Base-by-base conservation (phyloP, 2,113 vertebrate genomes). In the Equus quagga region DNA sequence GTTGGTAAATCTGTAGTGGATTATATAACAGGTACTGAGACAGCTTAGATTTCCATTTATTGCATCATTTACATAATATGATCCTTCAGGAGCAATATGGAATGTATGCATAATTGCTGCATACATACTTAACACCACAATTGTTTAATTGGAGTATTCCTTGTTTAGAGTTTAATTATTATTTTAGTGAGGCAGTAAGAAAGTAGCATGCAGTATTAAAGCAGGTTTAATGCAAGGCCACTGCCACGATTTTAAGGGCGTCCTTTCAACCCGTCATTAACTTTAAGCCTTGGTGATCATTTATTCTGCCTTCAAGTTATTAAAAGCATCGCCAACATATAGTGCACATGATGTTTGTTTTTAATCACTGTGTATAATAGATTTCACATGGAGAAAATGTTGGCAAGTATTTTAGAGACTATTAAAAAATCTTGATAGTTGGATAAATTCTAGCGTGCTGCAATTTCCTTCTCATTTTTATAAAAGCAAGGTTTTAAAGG, bases 341-440 rank as follows among this genome's bases (percentile, higher is more conserved):
- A 93, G 17, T 73, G 31, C 33, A 73, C n/a, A 60, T 21, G 33
- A 86, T 89, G 49, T 85, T 97, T 98, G 88, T 88, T 97, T 97
- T 94, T 94, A 97, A 97, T 94, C 79, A 91, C 56, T 91, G 60
- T 82, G 19, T 26, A 60, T 94, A 97, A 97, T 83, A 91, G 36
- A 87, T 87, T 94, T 97, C 78, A 76, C 51, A 72, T 86, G 85
- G 76, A 70, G 69, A 72, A 95, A 70, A 93, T 56, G 64, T 90
- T 97, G 60, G 78, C 84, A 95, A 97, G 94, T 94, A 94, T 94
- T 96, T 96, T 94, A 95, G 56, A 93, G 56, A 83, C 78, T 95
- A 89, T 49, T 89, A 97, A 96, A 82, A 95, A 81, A 62, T 85
- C 79, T 67, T 86, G 93, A 89, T 69, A 93, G 67, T 56, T 91